Base-by-base conservation (phyloP, 2,888 invertebrate genomes). In the Trissonchulus sp. region DNA sequence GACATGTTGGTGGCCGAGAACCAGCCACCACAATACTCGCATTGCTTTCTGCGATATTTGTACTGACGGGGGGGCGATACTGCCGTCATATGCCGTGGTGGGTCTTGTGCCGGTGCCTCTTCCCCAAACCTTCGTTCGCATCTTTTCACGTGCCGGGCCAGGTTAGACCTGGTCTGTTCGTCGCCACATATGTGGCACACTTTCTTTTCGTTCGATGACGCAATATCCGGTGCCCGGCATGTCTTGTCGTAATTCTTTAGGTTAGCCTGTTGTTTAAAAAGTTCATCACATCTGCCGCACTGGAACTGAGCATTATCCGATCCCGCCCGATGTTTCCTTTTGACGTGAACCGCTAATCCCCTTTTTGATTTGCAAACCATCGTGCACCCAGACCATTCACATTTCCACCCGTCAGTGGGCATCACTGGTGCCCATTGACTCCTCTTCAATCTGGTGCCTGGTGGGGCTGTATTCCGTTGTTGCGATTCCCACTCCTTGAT, bases 21-120 rank as follows among this genome's bases (percentile, higher is more conserved):
- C 65, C 65, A 65, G 65, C 34, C 34, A 30, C 65, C 65, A n/a
- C 65, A 65, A n/a, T 31, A 34, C 15, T 65, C 65, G n/a, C 65
- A 65, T 34, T 65, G 65, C n/a, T 65, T 65, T 65, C 65, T 65
- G 8, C 65, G 8, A 34, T 65, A 65, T n/a, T 65, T 65, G 65
- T 65, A 65, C 34, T 65, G 65, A 18, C 65, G 65, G 65, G 65
- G 65, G 31, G 65, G 65, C 65, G 65, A 65, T 30, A 30, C 15
- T 65, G 31, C 28, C 15, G 8, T 30, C n/a, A 34, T 34, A 31
- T 65, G 65, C 34, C 34, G 65, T 65, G 15, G 65, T 31, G 65
- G 65, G 28, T 65, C 65, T 65, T n/a, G n/a, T n/a, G n/a, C n/a
- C n/a, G n/a, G n/a, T n/a, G n/a, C n/a, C n/a, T n/a, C n/a, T n/a